Percentiles rank a stretch among this genome's conserved stretches.
Conservation (phyloP, 1,140 invertebrate genomes). For the Conus ventricosus region DNA sequence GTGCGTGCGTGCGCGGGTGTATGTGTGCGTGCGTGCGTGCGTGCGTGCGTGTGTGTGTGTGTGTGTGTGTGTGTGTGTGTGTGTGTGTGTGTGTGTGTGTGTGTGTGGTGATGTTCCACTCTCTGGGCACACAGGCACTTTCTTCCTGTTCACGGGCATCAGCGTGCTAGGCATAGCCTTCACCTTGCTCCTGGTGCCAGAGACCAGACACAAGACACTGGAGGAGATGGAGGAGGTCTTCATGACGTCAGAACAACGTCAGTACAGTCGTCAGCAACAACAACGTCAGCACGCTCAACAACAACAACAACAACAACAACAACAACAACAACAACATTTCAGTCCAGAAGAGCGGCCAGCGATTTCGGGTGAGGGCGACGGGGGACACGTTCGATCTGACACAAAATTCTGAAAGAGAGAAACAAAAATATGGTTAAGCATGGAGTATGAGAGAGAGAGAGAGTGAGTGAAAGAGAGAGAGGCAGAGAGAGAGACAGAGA, state of each 20-base stretch:
- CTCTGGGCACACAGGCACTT: constrained; percentile 75
- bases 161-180: constrained; percentile 86
- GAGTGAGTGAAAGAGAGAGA: not conserved
- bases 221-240: constrained; percentile 86
- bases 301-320: no score
- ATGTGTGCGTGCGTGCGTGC: not conserved
- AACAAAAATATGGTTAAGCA: no score
- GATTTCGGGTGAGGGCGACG: not conserved
- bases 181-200: constrained; percentile 76
- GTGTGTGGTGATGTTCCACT: not conserved
- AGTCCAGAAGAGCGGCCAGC: not conserved
- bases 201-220: constrained; percentile 91
- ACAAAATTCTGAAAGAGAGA: not conserved
- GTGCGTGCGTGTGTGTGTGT: not conserved
- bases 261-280: not conserved
- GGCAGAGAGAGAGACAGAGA: no score
- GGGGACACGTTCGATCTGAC: not conserved
- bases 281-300: not conserved
- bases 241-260: constrained; percentile 46
- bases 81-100: not conserved
- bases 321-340: no score
- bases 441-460: not conserved
- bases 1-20: not conserved
- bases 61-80: not conserved
- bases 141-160: constrained; percentile 88